phyloP scores from a whole-genome alignment of 2,113 vertebrate species.

The Oncorhynchus nerka region DNA sequence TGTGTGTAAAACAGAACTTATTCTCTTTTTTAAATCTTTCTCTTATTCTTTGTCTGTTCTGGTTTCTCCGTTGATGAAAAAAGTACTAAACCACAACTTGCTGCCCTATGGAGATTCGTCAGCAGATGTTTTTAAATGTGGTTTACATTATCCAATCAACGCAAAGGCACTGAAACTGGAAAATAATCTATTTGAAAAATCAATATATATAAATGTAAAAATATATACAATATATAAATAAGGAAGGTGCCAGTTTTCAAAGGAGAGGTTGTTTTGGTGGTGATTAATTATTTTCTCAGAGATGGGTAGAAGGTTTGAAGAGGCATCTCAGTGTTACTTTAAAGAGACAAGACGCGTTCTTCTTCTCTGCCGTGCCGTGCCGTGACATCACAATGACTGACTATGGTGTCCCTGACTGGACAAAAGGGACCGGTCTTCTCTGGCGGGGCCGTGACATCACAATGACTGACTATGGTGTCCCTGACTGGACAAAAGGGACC shows the following conservation, averaged over 20 bases:
- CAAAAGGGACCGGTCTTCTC: too few relatives aligned
- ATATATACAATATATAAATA: conserved; percentile 79
- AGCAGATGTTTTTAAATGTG: conserved; percentile 55
- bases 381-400: too few relatives aligned
- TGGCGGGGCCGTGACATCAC: too few relatives aligned
- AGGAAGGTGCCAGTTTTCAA: conserved; percentile 65
- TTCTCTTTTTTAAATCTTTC: conserved; percentile 55
- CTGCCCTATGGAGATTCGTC: conserved; percentile 49
- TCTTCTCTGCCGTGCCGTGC: conserved; percentile 11
- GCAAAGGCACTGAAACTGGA: conserved; percentile 75
- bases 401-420: too few relatives aligned
- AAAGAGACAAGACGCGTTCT: not conserved
- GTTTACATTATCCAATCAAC: conserved; percentile 68
- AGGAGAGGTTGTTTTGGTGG: conserved; percentile 52
- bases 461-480: too few relatives aligned
- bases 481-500: too few relatives aligned
- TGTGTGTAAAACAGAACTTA: conserved; percentile 71
- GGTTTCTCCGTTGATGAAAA: conserved; percentile 70
- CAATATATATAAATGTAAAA: conserved; percentile 80
- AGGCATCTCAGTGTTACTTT: conserved; percentile 58
- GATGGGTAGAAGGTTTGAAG: conserved; percentile 47
- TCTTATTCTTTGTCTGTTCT: conserved; percentile 74
- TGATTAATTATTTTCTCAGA: conserved; percentile 63
- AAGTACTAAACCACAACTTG: conserved; percentile 36
- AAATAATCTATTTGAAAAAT: conserved; percentile 77